phyloP scores from a whole-genome alignment of 2,888 invertebrate species.

The Phortica magna region DNA sequence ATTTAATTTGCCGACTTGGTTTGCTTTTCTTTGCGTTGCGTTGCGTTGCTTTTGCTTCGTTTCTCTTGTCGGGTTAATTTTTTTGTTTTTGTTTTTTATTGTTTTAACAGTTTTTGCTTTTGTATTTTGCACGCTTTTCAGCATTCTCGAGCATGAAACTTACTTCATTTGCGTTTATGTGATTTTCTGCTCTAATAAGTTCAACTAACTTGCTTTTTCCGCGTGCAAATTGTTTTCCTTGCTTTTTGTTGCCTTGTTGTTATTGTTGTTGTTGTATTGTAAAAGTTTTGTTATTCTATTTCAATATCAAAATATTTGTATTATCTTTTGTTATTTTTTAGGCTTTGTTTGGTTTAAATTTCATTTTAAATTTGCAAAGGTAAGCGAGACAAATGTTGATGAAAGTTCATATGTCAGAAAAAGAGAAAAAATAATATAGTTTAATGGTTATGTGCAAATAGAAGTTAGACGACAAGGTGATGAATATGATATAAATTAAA shows the following conservation, averaged over 20 bases:
- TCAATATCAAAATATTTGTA: not conserved
- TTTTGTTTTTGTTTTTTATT: constrained; percentile 16
- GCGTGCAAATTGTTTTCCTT: constrained; percentile 23
- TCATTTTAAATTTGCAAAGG: too few species aligned
- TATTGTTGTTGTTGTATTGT: constrained; percentile 11
- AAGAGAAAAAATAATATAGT: too few species aligned
- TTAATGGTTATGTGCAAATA: too few species aligned
- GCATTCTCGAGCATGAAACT: constrained; percentile 59
- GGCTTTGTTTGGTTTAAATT: too few species aligned
- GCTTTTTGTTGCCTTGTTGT: not conserved
- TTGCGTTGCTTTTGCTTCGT: constrained; percentile 12
- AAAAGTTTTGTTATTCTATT: constrained; percentile 3
- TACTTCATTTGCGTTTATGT: constrained; percentile 68
- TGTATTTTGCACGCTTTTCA: constrained; percentile 61
- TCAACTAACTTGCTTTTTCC: constrained; percentile 43
- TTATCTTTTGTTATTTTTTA: not conserved
- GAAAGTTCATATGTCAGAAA: too few species aligned
- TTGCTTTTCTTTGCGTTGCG: not conserved
- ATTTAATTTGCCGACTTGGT: not conserved
- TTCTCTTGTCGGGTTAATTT: constrained; percentile 40
- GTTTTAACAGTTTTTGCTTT: constrained; percentile 43
- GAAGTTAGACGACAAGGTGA: too few species aligned
- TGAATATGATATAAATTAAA: too few species aligned
- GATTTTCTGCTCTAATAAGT: constrained; percentile 67
- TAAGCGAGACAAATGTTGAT: too few species aligned